Evolutionary conservation across 2,797 vertebrate species (phyloP).

Genomic region (Ptychadena robeensis): DNA sequence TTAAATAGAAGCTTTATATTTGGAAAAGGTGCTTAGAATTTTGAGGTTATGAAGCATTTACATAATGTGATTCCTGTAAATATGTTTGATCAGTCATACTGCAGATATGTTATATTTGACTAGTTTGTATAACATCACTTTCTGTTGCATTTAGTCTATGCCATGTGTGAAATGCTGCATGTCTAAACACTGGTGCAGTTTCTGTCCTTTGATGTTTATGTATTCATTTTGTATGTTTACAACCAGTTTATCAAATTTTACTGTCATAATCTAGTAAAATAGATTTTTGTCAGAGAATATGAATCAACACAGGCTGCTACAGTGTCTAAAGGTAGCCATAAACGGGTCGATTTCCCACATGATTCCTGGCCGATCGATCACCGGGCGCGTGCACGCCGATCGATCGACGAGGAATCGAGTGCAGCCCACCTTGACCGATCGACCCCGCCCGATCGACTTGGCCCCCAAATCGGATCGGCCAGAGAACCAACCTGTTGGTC

Average conservation of each 20-base stretch:
- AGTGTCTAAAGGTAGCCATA: neutral
- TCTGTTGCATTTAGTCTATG: neutral
- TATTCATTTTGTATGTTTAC: neutral
- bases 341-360: too few species aligned
- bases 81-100: neutral
- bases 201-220: neutral
- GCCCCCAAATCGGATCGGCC: too few species aligned
- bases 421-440: too few species aligned
- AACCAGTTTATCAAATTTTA: neutral
- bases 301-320: too few species aligned
- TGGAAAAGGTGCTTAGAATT: neutral
- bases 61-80: neutral
- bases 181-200: neutral
- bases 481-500: too few species aligned
- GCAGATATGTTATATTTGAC: neutral
- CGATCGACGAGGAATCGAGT: too few species aligned
- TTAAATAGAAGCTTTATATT: neutral
- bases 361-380: too few species aligned
- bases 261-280: neutral
- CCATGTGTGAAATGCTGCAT: neutral
- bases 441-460: too few species aligned
- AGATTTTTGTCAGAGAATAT: too few species aligned
- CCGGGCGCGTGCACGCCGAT: too few species aligned
- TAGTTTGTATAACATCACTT: neutral
- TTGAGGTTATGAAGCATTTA: neutral